These are phyloP conservation scores for Nebria brevicollis DNA, from an alignment of 2,888 invertebrate species.

Conservation along the genomic window DNA sequence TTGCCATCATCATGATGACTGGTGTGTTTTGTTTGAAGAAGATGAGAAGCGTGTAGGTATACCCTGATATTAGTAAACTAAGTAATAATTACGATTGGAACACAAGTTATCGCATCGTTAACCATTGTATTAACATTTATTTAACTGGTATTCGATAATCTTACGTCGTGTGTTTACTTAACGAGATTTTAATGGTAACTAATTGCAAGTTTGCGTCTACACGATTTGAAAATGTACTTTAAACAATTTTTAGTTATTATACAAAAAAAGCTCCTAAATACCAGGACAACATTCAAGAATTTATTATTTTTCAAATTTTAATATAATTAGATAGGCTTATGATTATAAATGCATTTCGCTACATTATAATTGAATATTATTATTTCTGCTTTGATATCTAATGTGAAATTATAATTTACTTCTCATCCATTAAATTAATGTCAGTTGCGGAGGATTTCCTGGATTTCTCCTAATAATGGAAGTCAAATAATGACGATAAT, in stretches of 20 bases:
- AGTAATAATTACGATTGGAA: conserved; percentile 40
- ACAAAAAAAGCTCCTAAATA: background rate
- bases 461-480: background rate
- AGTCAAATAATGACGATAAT: background rate
- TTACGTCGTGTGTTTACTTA: conserved; percentile 21
- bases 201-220: background rate
- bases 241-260: background rate
- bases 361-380: background rate
- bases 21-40: conserved; percentile 14
- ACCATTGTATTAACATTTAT: conserved; percentile 36
- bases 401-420: background rate
- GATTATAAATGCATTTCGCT: background rate
- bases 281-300: background rate
- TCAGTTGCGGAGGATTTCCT: background rate
- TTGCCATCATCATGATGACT: background rate
- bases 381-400: background rate
- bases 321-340: background rate
- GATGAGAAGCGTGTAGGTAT: background rate
- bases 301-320: background rate
- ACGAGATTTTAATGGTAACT: conserved; percentile 37
- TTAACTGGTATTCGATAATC: conserved; percentile 18
- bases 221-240: background rate
- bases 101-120: conserved; percentile 39
- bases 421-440: background rate
- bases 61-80: conserved; percentile 39